These are phyloP conservation scores for Drosophila bocqueti DNA, from an alignment of 1,140 invertebrate species.

Conservation along the genomic window DNA sequence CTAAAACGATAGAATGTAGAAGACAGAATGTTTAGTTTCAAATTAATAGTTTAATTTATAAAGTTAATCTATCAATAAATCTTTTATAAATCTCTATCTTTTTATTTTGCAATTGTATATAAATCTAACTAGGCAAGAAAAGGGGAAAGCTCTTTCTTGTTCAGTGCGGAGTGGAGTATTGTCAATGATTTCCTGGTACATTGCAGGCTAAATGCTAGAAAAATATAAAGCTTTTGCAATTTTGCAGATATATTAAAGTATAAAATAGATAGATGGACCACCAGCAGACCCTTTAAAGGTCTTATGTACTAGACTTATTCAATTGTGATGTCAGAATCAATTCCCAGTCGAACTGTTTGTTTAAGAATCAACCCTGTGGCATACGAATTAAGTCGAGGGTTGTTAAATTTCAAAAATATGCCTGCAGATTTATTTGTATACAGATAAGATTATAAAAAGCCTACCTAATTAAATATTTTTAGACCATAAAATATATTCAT, in stretches of 20 bases:
- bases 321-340: neutral
- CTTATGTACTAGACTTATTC: neutral
- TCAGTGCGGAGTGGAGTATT: neutral
- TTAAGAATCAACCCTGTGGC: neutral
- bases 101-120: too few species aligned
- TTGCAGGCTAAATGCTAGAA: neutral
- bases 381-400: neutral
- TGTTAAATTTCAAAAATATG: neutral
- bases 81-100: too few species aligned
- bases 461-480: neutral
- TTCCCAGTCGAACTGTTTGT: neutral
- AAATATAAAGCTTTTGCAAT: too few species aligned
- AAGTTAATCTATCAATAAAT: neutral
- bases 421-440: neutral
- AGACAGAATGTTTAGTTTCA: neutral
- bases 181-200: neutral
- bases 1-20: constrained; percentile 52
- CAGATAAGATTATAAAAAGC: neutral
- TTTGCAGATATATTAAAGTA: too few species aligned
- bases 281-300: too few species aligned
- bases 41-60: neutral
- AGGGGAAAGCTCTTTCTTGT: neutral
- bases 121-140: neutral
- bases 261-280: too few species aligned
- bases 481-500: neutral